These are phyloP conservation scores for Gymnogyps californianus DNA, from an alignment of 2,113 vertebrate species.

Conservation along the genomic window DNA sequence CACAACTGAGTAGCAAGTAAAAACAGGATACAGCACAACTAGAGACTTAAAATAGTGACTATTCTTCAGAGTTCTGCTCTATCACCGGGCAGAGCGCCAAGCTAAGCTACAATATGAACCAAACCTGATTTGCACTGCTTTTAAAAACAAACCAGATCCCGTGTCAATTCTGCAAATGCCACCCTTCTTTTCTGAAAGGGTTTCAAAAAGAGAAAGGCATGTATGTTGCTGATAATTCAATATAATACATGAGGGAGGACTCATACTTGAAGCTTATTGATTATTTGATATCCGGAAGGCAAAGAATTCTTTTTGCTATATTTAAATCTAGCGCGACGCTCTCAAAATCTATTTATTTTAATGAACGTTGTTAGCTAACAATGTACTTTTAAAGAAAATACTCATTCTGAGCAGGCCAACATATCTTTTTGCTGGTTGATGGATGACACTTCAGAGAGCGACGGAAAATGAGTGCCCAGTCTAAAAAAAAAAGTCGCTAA, in stretches of 20 bases:
- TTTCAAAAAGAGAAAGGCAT: neutral
- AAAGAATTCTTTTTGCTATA: neutral
- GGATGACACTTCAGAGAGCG: neutral
- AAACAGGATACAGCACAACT: slow-evolving; percentile 48
- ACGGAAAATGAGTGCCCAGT: neutral
- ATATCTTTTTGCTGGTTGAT: neutral
- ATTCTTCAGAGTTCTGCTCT: slow-evolving; percentile 24
- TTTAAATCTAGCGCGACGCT: rapidly evolving
- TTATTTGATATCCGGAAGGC: neutral
- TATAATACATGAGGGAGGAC: rapidly evolving
- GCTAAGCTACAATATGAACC: neutral
- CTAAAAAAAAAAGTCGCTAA: neutral
- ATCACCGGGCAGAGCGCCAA: slow-evolving; percentile 15
- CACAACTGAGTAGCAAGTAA: slow-evolving; percentile 44
- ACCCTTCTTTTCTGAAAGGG: neutral
- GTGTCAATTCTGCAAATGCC: neutral
- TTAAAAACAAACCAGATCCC: neutral
- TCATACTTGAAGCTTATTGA: rapidly evolving
- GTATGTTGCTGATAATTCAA: neutral
- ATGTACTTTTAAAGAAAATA: neutral
- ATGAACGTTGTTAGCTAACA: neutral
- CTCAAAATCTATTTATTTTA: neutral
- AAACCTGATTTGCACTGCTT: neutral
- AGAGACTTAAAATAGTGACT: slow-evolving; percentile 45
- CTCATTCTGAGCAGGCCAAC: neutral